Conservation (phyloP, 2,888 invertebrate species). For the Mesopsocus fuscifrons region DNA sequence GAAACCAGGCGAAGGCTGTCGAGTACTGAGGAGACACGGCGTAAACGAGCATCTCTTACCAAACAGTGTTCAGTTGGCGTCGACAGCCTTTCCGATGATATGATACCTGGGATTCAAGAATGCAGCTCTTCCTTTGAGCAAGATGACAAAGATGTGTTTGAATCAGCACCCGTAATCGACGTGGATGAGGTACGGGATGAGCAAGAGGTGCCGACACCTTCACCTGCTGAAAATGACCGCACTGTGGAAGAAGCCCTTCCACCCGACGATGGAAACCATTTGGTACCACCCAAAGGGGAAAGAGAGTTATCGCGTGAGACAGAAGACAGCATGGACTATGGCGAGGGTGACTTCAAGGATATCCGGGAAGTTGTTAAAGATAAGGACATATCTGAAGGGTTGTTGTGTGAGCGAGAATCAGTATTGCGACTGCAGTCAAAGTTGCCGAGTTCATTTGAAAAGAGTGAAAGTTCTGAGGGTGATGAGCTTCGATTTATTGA, state of each 20-base stretch:
- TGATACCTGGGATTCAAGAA: conserved; percentile 8
- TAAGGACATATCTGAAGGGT: conserved; percentile 6
- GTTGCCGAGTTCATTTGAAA: conserved; percentile 5
- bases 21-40: conserved; percentile 5
- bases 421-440: background rate
- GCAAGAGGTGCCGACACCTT: background rate
- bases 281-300: conserved; percentile 5
- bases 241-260: background rate
- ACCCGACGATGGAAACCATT: conserved; percentile 1
- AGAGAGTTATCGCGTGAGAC: conserved; percentile 3
- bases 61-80: conserved; percentile 8
- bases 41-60: conserved; percentile 3
- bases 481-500: conserved; percentile 3
- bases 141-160: conserved; percentile 8
- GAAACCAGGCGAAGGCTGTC: conserved; percentile 1
- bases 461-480: background rate
- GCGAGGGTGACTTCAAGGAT: conserved; percentile 6
- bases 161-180: background rate
- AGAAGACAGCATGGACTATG: conserved; percentile 6
- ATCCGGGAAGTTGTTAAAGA: conserved; percentile 4
- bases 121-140: conserved; percentile 8
- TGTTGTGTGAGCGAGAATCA: background rate
- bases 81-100: conserved; percentile 7
- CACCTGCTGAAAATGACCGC: background rate
- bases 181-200: background rate